Evolutionary conservation across 2,797 vertebrate genomes (phyloP), one percentile per base, ranked within the genome.

Genomic region (Rhinichthys osculus): DNA sequence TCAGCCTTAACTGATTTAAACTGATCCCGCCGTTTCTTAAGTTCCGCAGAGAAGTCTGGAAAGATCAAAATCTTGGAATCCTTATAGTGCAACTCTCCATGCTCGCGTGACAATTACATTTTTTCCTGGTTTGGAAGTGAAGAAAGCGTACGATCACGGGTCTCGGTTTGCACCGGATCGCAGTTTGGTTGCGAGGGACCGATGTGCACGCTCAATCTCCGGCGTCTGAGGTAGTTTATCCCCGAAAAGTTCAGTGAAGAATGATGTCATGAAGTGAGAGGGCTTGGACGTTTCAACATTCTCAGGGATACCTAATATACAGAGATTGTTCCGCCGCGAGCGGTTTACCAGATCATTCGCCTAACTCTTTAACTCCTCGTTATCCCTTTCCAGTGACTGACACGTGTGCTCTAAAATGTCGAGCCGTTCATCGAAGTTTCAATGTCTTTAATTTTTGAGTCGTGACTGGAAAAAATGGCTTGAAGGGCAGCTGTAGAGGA

Each of bases 331-430:
- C 2, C 3, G 14, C 13, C 42, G 19, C 0, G 10, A n/a, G 1
- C 69, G 38, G 71, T 30, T 30, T 30, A 30, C 30, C 30, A 30
- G 30, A 30, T 30, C 30, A 30, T 30, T 30, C 30, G 30, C 30
- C 30, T 30, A 30, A 30, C 30, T 30, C 30, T 30, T 30, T 74
- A 74, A 19, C 27, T 76, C 72, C 47, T 52, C 44, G 2, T 74
- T 76, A 21, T 76, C 72, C 27, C 17, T 74, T 74, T 50, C 27
- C n/a, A 74, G 42, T n/a, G 71, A 50, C 44, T 33, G 71, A 30
- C 72, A 52, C 21, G 54, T 52, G 27, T 16, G 4, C 27, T 74
- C 16, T 19, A 52, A 19, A 21, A 19, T 74, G 44, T 33, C 4
- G 1, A 73, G 44, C 16, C 44, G 33, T 77, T 57, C 17, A 33